Conservation (phyloP, 2,888 invertebrate species). For the Chymomyza caudatula region DNA sequence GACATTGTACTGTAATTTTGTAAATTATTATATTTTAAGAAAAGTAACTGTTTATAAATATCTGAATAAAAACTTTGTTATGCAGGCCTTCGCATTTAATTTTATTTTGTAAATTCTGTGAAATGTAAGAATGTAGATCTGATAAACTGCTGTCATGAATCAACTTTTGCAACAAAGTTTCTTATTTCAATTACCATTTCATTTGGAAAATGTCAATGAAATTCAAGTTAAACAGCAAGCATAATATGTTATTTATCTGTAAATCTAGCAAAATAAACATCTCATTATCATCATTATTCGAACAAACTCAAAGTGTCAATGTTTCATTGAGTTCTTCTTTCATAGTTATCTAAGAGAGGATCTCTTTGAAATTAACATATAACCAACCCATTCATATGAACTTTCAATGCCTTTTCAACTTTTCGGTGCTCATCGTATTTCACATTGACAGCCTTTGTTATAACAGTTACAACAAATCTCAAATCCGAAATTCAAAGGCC, state of each 20-base stretch:
- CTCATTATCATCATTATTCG: neutral
- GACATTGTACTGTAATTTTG: too few relatives aligned
- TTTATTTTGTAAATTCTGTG: neutral
- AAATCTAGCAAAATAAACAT: neutral
- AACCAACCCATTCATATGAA: neutral
- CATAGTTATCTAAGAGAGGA: neutral
- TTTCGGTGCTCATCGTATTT: constrained; percentile 33
- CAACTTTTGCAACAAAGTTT: neutral
- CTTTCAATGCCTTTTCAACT: neutral
- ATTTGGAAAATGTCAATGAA: neutral
- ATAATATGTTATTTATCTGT: neutral
- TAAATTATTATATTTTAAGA: too few relatives aligned
- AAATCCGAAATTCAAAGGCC: constrained; percentile 12
- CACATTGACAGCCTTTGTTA: constrained; percentile 41
- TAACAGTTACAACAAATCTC: constrained; percentile 1
- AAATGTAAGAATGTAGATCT: neutral
- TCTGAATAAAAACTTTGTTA: neutral
- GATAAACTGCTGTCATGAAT: neutral
- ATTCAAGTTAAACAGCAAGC: neutral
- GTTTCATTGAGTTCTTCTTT: neutral
- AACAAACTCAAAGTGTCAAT: neutral
- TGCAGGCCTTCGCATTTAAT: neutral
- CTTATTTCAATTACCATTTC: neutral
- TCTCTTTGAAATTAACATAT: neutral
- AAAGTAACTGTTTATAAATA: too few relatives aligned